These are phyloP conservation scores for Halcyon badia DNA, from an alignment of 2,797 vertebrate species.

Conservation along the genomic window DNA sequence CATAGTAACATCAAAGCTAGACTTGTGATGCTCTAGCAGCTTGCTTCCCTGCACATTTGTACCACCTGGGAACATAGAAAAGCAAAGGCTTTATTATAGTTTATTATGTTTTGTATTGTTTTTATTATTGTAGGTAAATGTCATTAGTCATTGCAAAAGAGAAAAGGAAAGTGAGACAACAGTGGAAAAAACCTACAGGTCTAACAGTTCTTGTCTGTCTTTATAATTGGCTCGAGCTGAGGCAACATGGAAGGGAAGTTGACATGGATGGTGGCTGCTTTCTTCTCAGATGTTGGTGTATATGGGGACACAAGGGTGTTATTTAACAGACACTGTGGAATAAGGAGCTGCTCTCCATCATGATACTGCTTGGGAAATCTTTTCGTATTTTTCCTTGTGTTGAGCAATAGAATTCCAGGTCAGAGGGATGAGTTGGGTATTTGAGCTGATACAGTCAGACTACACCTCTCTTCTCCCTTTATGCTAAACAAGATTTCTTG, in stretches of 20 bases:
- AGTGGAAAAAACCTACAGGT: not conserved
- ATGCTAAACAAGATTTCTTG: not conserved
- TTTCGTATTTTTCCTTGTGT: not conserved
- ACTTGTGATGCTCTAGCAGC: not conserved
- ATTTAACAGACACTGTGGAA: not conserved
- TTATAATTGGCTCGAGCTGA: not conserved
- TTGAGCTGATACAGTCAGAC: not conserved
- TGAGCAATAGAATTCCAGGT: not conserved
- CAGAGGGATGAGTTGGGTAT: not conserved
- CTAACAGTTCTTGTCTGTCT: not conserved
- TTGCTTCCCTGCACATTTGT: not conserved
- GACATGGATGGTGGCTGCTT: not conserved
- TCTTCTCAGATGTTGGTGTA: not conserved
- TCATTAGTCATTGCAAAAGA: not conserved
- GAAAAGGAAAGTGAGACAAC: not conserved
- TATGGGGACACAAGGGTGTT: not conserved
- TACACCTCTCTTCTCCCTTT: not conserved
- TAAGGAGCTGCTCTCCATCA: not conserved
- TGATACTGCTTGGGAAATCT: not conserved
- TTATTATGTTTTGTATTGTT: not conserved
- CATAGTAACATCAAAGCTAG: not conserved
- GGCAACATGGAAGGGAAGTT: not conserved
- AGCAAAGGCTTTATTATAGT: not conserved
- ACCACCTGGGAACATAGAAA: not conserved
- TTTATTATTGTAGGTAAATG: not conserved